A percentile compares a stretch with the other conserved stretches of the same genome.
Evolutionary conservation across 1,140 invertebrate genomes (phyloP).

Genomic region (Drosophila lacteicornis): DNA sequence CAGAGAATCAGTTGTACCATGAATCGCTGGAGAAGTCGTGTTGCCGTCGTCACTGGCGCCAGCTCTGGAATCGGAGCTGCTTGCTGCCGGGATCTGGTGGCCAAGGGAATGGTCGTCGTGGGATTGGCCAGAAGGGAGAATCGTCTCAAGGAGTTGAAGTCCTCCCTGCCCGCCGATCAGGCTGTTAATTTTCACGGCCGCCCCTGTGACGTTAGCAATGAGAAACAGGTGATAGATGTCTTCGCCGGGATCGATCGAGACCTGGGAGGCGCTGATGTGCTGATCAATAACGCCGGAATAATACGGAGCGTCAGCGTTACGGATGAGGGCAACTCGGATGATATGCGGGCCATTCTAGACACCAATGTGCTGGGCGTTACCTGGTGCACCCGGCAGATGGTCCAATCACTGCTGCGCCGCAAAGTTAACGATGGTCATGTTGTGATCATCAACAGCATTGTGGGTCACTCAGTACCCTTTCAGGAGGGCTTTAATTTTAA

Average conservation of each 20-base stretch:
- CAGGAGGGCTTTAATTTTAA: slow-evolving; percentile 51
- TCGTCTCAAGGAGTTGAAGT: slow-evolving; percentile 72
- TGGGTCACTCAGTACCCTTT: slow-evolving; percentile 85
- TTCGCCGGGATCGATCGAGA: slow-evolving; percentile 87
- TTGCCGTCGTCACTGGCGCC: slow-evolving; percentile 78
- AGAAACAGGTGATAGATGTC: slow-evolving; percentile 87
- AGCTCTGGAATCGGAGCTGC: slow-evolving; percentile 87
- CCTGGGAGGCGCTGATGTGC: slow-evolving; percentile 88
- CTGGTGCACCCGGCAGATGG: slow-evolving; percentile 86
- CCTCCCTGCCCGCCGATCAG: slow-evolving; percentile 46
- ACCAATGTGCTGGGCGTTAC: slow-evolving; percentile 87
- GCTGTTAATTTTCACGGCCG: slow-evolving; percentile 65
- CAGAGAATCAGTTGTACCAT: slow-evolving; percentile 21
- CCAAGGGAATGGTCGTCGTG: slow-evolving; percentile 87
- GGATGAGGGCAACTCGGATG: slow-evolving; percentile 60
- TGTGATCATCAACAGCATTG: slow-evolving; percentile 84
- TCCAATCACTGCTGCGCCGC: slow-evolving; percentile 87
- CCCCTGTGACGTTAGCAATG: slow-evolving; percentile 88
- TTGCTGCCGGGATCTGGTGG: slow-evolving; percentile 83
- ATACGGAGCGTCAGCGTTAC: slow-evolving; percentile 42
- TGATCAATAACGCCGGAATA: slow-evolving; percentile 89
- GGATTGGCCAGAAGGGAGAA: slow-evolving; percentile 88
- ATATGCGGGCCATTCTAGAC: slow-evolving; percentile 66
- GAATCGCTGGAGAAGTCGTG: slow-evolving; percentile 69
- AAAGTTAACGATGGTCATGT: slow-evolving; percentile 88